A percentile compares a stretch with the other conserved stretches of the same genome.
Conservation (phyloP, 1,140 invertebrate species). For the Meloidogyne floridensis region DNA sequence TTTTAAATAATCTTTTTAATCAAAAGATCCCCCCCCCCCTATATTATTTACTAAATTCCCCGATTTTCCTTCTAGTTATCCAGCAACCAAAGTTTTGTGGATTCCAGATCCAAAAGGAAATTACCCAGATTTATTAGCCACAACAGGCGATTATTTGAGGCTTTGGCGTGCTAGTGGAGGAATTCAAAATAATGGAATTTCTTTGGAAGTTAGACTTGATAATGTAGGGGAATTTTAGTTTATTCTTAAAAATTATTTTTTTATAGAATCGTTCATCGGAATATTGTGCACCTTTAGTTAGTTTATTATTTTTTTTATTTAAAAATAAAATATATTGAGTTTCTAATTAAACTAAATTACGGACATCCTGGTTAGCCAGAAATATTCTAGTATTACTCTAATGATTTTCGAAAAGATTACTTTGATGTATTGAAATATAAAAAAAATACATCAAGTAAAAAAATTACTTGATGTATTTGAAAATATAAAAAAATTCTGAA, state of each 20-base stretch:
- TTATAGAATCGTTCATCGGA: slow-evolving; percentile 87
- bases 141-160: slow-evolving; percentile 91
- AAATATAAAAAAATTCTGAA: no score
- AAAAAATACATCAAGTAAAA: no score
- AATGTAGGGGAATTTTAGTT: slow-evolving; percentile 71
- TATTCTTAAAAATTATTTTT: neutral
- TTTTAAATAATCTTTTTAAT: no score
- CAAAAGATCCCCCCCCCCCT: no score
- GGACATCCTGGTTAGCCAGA: no score
- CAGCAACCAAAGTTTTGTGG: slow-evolving; percentile 70
- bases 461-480: no score
- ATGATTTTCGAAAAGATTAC: no score
- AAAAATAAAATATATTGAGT: slow-evolving; percentile 66
- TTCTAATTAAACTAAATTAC: no score
- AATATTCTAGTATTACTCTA: no score
- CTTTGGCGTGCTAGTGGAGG: slow-evolving; percentile 88
- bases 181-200: slow-evolving; percentile 36
- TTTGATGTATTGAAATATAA: no score
- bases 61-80: slow-evolving; percentile 74
- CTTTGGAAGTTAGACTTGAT: slow-evolving; percentile 89
- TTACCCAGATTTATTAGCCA: slow-evolving; percentile 86
- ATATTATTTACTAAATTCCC: slow-evolving; percentile 70
- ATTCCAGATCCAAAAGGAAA: slow-evolving; percentile 77
- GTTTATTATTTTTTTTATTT: neutral
- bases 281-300: slow-evolving; percentile 88